Evolutionary conservation across 2,113 vertebrate genomes (phyloP), one percentile per base, ranked within the genome.

Genomic region (Mustela lutreola): DNA sequence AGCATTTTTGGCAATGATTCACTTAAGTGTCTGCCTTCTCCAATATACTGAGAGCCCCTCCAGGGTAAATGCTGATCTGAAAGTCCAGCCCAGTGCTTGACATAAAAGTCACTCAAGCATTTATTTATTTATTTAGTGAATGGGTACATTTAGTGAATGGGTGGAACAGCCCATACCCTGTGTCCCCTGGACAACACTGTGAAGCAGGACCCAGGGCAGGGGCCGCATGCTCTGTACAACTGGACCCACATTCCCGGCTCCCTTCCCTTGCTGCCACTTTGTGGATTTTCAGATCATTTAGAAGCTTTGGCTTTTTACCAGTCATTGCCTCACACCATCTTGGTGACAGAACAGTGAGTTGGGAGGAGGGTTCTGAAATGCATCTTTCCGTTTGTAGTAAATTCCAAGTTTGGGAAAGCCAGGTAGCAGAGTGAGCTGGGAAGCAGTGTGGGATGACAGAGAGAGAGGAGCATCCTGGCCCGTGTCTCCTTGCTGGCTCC

Each of bases 241-340:
- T 71, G 28, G 6, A 39, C 70, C 22, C 11, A 33, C 3, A 10
- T 11, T 26, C n/a, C n/a, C 11, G 33, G 22, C 75, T 67, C 90
- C 73, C 60, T 48, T n/a, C 67, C 36, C 63, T 15, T 7, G 6
- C 56, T 33, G 36, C 6, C 33, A 50, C 62, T 58, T 93, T 89
- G 36, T 87, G 82, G 83, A 71, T 96, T 93, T 87, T 91, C 93
- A 93, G 93, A 65, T 39, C 36, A 42, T 92, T 90, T 96, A 76
- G 89, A 95, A 90, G 75, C 3, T 91, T 92, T 88, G 45, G 50
- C 90, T 84, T 78, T 75, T 28, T n/a, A 93, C 11, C 21, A 95
- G 45, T 24, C 33, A 3, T 75, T 53, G 48, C 63, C 33, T 71
- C 92, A 90, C 33, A 80, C 56, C 70, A 58, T 80, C 60, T 96